Percentiles rank a stretch among this genome's conserved stretches.
phyloP scores from a whole-genome alignment of 2,888 invertebrate genomes.

The Orthonychiurus folsomi region DNA sequence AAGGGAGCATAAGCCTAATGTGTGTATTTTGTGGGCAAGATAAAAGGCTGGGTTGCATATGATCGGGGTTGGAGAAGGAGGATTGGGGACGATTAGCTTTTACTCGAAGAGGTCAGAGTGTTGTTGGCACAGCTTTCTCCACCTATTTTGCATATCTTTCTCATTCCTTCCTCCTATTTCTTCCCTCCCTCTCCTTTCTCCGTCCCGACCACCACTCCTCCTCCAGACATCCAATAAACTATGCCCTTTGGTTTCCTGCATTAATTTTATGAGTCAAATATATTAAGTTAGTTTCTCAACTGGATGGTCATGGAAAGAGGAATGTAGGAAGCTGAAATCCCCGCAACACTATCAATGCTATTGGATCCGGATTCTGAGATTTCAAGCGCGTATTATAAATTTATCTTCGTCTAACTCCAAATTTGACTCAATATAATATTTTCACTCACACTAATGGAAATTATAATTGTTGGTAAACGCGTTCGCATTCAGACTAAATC shows the following conservation, averaged over 20 bases:
- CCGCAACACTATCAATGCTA: no score
- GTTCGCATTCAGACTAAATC: no score
- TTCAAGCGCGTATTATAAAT: no score
- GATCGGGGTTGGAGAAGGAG: not conserved
- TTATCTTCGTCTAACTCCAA: no score
- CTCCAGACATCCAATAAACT: slow-evolving; percentile 34
- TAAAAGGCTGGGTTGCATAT: not conserved
- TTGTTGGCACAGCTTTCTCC: not conserved
- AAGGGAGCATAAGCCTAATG: not conserved
- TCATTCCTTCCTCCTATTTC: slow-evolving; percentile 3
- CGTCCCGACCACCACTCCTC: slow-evolving; percentile 15
- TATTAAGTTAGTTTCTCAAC: slow-evolving; percentile 8
- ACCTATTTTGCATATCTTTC: slow-evolving; percentile 8
- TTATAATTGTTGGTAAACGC: no score
- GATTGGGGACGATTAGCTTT: not conserved
- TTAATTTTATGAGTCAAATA: slow-evolving; percentile 36
- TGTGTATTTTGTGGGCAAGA: not conserved
- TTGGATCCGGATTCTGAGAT: no score
- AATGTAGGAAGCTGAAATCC: slow-evolving; percentile 8
- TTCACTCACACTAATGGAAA: no score
- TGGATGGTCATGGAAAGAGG: not conserved
- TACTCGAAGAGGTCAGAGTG: slow-evolving; percentile 2
- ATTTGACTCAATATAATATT: no score
- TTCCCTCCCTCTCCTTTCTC: not conserved
- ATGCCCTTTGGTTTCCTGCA: slow-evolving; percentile 36